Conservation (phyloP, 2,888 invertebrate genomes). For the Volucella bombylans region DNA sequence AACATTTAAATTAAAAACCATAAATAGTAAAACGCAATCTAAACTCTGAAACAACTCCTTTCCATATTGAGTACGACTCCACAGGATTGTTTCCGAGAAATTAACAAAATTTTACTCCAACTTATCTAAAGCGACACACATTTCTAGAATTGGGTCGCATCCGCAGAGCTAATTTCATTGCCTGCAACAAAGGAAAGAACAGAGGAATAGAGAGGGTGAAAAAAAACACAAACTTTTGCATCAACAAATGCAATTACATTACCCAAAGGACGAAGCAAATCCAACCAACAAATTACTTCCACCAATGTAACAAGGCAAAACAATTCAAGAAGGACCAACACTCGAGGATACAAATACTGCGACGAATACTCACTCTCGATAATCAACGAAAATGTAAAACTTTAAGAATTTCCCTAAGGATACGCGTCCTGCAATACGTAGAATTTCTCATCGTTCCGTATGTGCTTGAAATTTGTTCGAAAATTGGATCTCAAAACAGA, state of each 20-base stretch:
- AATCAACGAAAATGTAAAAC: constrained; percentile 62
- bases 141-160: constrained; percentile 65
- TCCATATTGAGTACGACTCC: constrained; percentile 34
- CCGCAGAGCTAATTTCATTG: constrained; percentile 73
- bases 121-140: constrained; percentile 61
- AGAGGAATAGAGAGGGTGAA: constrained; percentile 9
- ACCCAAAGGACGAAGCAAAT: constrained; percentile 65
- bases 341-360: constrained; percentile 1
- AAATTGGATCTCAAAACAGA: background rate
- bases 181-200: constrained; percentile 54
- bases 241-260: constrained; percentile 73
- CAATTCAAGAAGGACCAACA: constrained; percentile 49
- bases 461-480: constrained; percentile 21
- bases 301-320: constrained; percentile 68
- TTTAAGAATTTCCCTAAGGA: constrained; percentile 63
- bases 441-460: constrained; percentile 5
- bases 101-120: constrained; percentile 71
- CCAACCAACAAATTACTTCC: constrained; percentile 72
- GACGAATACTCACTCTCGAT: constrained; percentile 31
- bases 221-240: constrained; percentile 48
- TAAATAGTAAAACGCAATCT: constrained; percentile 69
- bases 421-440: constrained; percentile 41
- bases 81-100: constrained; percentile 62
- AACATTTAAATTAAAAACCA: constrained; percentile 68
- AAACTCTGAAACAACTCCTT: constrained; percentile 50